Evolutionary conservation across 2,113 vertebrate genomes (phyloP), one percentile per base, ranked within the genome.

Genomic region (Aptenodytes forsteri): DNA sequence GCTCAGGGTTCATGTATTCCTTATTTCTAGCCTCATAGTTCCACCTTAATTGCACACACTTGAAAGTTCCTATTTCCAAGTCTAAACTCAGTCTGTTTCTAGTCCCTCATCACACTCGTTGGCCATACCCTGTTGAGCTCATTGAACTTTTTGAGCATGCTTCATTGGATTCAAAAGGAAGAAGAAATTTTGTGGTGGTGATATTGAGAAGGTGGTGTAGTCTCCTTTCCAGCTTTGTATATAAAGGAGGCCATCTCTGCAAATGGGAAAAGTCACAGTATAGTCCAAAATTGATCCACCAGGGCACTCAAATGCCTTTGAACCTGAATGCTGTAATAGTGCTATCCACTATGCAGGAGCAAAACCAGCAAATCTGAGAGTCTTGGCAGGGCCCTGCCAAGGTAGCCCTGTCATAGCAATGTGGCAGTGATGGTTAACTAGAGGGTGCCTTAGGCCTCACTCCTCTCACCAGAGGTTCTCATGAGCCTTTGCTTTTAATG

Each of bases 271-370:
- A 70, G 15, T 46, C 15, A 52, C 27, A 32, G 3, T 50, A 11
- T 36, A 22, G 30, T 81, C 42, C 34, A 58, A 32, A 79, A 54
- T 3, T 54, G 14, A 47, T 80, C 18, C 2, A 0, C 66, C 22
- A 66, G 26, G 59, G 8, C 46, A 36, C n/a, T 13, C 27, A 42
- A 40, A 58, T 9, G 16, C 44, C 25, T 65, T 49, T 46, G 69
- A 30, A 54, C 7, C 11, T 47, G 64, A 34, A 40, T 56, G 44
- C 21, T 49, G 10, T 62, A 67, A 38, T 6, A 29, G 4, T 62
- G 42, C 22, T 44, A 6, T 46, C 52, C 1, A 2, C 8, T 15
- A 1, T 3, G 3, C n/a, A 32, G 40, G 12, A 40, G 44, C 6
- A 86, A 70, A 88, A 13, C 12, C 38, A 70, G 26, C 9, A 70